Percentiles rank a stretch among this genome's conserved stretches.
phyloP scores from a whole-genome alignment of 2,888 invertebrate genomes.

The Dexiosoma caninum region DNA sequence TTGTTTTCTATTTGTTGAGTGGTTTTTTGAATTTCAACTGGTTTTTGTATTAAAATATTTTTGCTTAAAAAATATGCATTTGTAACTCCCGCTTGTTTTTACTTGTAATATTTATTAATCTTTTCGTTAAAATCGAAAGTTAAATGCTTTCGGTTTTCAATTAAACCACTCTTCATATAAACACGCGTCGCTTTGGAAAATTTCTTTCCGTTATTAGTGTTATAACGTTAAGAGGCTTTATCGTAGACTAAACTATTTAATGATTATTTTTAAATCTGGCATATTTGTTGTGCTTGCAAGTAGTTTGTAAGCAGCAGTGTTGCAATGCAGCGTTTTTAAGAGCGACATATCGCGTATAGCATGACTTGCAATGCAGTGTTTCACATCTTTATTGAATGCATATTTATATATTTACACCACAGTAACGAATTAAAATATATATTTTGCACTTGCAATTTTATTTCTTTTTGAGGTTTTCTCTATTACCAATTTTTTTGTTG shows the following conservation, averaged over 20 bases:
- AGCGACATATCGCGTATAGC: too few species aligned
- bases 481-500: too few species aligned
- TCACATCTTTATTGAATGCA: too few species aligned
- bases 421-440: too few species aligned
- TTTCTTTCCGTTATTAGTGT: constrained; percentile 44
- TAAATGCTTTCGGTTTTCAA: neutral
- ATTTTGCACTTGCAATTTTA: too few species aligned
- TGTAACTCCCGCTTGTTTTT: constrained; percentile 6
- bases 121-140: constrained; percentile 56
- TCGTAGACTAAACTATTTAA: constrained; percentile 57
- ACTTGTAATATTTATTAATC: neutral
- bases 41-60: neutral
- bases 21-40: neutral
- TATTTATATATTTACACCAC: too few species aligned
- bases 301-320: constrained; percentile 26
- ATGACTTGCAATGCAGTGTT: too few species aligned
- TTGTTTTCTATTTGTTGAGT: neutral
- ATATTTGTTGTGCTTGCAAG: constrained; percentile 33
- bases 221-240: constrained; percentile 58
- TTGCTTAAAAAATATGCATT: neutral
- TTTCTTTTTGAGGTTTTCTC: too few species aligned
- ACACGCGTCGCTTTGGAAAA: constrained; percentile 10
- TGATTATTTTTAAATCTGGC: constrained; percentile 39
- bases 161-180: neutral
- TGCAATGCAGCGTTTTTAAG: constrained; percentile 19